phyloP scores from a whole-genome alignment of 2,888 invertebrate species.

The Thymelicus sylvestris region DNA sequence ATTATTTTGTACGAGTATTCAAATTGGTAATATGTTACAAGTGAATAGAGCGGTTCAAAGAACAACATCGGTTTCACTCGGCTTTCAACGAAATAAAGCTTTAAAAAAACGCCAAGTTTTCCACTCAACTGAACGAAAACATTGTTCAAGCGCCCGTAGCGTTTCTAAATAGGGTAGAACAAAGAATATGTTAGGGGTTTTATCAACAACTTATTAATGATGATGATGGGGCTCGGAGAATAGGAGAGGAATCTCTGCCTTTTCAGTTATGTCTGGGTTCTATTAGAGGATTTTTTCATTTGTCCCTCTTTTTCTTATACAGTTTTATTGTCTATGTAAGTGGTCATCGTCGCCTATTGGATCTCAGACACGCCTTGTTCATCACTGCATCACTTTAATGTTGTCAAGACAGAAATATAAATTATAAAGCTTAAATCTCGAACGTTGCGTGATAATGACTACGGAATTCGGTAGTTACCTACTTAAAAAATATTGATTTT shows the following conservation, averaged over 20 bases:
- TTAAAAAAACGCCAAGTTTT: slow-evolving; percentile 51
- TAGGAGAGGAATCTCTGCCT: background rate
- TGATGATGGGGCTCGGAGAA: background rate
- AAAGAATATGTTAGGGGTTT: slow-evolving; percentile 26
- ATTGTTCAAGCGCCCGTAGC: slow-evolving; percentile 49
- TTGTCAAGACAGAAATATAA: no score
- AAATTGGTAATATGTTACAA: slow-evolving; percentile 49
- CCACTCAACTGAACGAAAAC: slow-evolving; percentile 55
- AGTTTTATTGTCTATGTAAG: no score
- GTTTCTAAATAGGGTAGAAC: slow-evolving; percentile 38
- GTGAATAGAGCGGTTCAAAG: slow-evolving; percentile 53
- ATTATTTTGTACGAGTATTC: background rate
- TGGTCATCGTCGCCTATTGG: no score
- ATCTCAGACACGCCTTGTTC: no score
- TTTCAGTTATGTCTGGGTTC: no score
- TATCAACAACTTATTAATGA: slow-evolving; percentile 23
- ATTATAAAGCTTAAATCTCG: no score
- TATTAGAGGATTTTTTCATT: no score
- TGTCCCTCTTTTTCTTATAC: no score
- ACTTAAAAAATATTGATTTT: no score
- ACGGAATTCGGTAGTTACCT: no score
- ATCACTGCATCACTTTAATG: no score
- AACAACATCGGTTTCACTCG: slow-evolving; percentile 44
- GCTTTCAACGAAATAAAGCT: slow-evolving; percentile 50
- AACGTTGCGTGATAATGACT: no score